Base-by-base conservation (phyloP, 1,140 invertebrate species). In the Tetranychus cinnabarinus region DNA sequence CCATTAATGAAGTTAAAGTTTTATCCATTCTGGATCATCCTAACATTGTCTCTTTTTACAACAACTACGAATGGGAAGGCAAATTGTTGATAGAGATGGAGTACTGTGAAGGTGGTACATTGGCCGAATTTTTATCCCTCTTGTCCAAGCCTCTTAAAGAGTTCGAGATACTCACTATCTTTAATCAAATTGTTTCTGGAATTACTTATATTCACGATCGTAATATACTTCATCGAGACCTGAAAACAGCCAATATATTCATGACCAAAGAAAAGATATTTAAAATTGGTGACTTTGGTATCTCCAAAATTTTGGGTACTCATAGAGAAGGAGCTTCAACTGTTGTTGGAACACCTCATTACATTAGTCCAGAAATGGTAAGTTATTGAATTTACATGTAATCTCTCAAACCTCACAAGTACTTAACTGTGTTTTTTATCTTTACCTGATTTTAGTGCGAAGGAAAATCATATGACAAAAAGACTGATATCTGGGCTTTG, bases 301-400 rank as follows among this genome's bases (percentile, higher is more conserved):
- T 86, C 60, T 81, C 81, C 2, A 85, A 85, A 72, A 79, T 84
- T 67, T 75, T 86, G 74, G 79, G 77, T 50, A 82, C 82, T 0
- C 76, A 77, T 66, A 71, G 75, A 61, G 77, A 77, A 37, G 81
- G 80, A 64, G 83, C 84, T 4, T 77, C 82, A 63, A 85, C 83
- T 2, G 81, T 86, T 54, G 66, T 86, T n/a, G 83, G 83, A 4
- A 86, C 84, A 15, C 84, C 84, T 2, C 85, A 84, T 71, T 86
- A 86, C 69, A 82, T 86, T 62, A 84, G 82, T 69, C 84, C 83
- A 2, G 84, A 86, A 72, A 86, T 86, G 81, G 81, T 82, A 73
- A 71, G 62, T 63, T 54, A 50, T 36, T 57, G 37, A 39, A 15
- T 52, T 55, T 60, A 48, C 34, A 67, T 69, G 58, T 10, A 45